These are phyloP conservation scores for Microcebus ravelobensis DNA, from an alignment of 2,113 vertebrate species.

Conservation along the genomic window DNA sequence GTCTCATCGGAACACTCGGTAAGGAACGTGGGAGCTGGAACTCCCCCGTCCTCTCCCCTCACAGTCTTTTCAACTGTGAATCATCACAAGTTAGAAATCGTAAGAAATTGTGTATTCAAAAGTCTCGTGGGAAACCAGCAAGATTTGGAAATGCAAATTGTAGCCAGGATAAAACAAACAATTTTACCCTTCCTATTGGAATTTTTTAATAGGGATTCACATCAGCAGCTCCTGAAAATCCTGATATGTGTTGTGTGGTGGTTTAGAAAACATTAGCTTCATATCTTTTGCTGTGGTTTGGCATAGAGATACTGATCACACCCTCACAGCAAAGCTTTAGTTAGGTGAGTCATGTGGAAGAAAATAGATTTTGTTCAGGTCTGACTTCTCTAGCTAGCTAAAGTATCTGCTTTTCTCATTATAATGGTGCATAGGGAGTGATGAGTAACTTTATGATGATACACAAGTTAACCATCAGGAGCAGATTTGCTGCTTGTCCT, in stretches of 20 bases:
- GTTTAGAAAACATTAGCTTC: background rate
- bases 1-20: conserved; percentile 98
- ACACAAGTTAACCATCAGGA: background rate
- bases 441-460: background rate
- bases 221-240: background rate
- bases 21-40: background rate
- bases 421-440: background rate
- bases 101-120: background rate
- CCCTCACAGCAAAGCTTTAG: background rate
- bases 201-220: background rate
- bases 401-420: background rate
- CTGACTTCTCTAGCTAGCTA: background rate
- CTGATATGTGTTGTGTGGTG: background rate
- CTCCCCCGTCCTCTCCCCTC: background rate
- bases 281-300: background rate
- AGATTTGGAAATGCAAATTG: background rate
- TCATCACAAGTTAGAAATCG: background rate
- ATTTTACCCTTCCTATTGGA: background rate
- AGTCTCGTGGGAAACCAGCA: background rate
- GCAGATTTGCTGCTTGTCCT: background rate
- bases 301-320: background rate
- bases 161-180: background rate
- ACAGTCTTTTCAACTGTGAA: background rate
- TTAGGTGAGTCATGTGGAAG: background rate
- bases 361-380: background rate